Percentiles rank a stretch among this genome's conserved stretches.
Conservation (phyloP, 2,113 vertebrate genomes). For the Poeciliopsis occidentalis region DNA sequence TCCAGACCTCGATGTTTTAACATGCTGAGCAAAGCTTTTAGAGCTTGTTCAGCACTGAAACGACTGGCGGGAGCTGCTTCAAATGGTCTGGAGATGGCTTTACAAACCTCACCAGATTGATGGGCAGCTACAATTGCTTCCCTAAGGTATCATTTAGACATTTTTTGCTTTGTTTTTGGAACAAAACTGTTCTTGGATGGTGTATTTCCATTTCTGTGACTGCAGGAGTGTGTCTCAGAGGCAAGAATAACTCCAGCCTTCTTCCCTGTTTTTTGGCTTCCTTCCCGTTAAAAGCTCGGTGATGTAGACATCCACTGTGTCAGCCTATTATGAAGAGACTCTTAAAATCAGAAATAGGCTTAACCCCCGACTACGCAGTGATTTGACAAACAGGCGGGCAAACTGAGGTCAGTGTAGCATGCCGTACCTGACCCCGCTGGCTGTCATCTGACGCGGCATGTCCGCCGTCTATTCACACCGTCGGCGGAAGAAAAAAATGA, state of each 20-base stretch:
- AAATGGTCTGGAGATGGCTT: not conserved
- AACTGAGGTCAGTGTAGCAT: slow-evolving; percentile 50
- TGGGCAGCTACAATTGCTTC: not conserved
- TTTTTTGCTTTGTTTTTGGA: not conserved
- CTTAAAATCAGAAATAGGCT: slow-evolving; percentile 53
- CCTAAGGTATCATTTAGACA: not conserved
- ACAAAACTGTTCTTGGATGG: not conserved
- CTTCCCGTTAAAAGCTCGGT: slow-evolving; percentile 11
- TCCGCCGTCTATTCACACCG: slow-evolving; percentile 38
- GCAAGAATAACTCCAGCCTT: slow-evolving; percentile 34
- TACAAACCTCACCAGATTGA: not conserved
- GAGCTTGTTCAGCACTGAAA: too few species aligned
- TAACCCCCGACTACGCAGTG: slow-evolving; percentile 59
- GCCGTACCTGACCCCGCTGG: slow-evolving; percentile 64
- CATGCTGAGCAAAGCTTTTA: too few species aligned
- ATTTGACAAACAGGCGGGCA: slow-evolving; percentile 50
- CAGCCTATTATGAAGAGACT: slow-evolving; percentile 25
- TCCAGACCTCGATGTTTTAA: too few species aligned
- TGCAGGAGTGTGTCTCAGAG: slow-evolving; percentile 27
- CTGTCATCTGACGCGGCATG: slow-evolving; percentile 44
- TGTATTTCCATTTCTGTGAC: not conserved
- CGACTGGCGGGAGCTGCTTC: not conserved
- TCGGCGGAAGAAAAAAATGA: slow-evolving; percentile 17
- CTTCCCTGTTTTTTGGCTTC: slow-evolving; percentile 12
- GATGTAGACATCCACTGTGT: slow-evolving; percentile 19